Percentiles rank a stretch among this genome's conserved stretches.
These are phyloP conservation scores for Aphis craccivora DNA, from an alignment of 1,140 invertebrate genomes.

Conservation along the genomic window DNA sequence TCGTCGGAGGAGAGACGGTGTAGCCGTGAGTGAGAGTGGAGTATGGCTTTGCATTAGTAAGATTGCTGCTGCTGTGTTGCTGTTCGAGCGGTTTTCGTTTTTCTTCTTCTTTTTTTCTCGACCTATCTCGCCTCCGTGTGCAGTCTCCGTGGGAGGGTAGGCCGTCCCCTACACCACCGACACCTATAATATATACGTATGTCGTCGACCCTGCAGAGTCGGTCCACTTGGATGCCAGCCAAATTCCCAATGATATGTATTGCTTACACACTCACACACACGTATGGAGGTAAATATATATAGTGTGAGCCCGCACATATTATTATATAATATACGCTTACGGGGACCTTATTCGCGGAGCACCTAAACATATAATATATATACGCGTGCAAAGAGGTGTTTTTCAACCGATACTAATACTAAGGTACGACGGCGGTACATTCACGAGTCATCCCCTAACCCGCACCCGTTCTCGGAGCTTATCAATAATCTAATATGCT, in stretches of 20 bases:
- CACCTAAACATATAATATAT: neutral
- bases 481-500: conserved; percentile 51
- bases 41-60: conserved; percentile 35
- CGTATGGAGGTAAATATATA: neutral
- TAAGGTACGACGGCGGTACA: neutral
- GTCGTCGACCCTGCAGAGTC: neutral
- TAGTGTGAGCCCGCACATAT: neutral
- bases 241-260: conserved; percentile 15
- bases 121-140: neutral
- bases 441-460: neutral
- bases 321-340: neutral
- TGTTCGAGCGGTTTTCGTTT: neutral
- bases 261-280: neutral
- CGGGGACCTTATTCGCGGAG: neutral
- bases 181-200: neutral
- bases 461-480: neutral
- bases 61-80: neutral
- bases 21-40: neutral
- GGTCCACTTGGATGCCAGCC: conserved; percentile 11
- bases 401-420: neutral
- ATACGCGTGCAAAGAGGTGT: conserved; percentile 15
- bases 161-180: neutral
- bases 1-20: neutral
- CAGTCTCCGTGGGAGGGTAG: neutral
- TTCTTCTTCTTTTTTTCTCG: neutral